These are phyloP conservation scores for Hyphantria cunea DNA, from an alignment of 1,140 invertebrate species.

Conservation along the genomic window DNA sequence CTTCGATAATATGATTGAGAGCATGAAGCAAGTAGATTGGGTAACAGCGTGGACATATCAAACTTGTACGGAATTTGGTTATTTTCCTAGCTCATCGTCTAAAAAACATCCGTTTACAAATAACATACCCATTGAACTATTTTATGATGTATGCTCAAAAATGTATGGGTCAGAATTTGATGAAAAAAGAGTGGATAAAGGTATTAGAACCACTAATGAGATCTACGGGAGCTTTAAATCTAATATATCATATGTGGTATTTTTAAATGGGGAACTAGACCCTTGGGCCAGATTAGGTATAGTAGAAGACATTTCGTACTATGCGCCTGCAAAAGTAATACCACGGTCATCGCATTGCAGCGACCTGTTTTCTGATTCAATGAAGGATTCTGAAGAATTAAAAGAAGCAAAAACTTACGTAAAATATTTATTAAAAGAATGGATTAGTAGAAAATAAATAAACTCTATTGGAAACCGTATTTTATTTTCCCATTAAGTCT, in stretches of 20 bases:
- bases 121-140: slow-evolving; percentile 79
- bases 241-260: slow-evolving; percentile 83
- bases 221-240: slow-evolving; percentile 83
- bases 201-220: slow-evolving; percentile 82
- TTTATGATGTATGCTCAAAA: slow-evolving; percentile 48
- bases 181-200: slow-evolving; percentile 65
- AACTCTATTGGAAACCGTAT: not conserved
- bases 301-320: slow-evolving; percentile 65
- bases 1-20: slow-evolving; percentile 52
- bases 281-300: slow-evolving; percentile 85
- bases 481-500: too few relatives aligned
- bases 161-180: slow-evolving; percentile 62
- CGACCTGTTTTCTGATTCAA: slow-evolving; percentile 53
- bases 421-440: slow-evolving; percentile 63
- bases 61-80: slow-evolving; percentile 93
- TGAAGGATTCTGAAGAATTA: slow-evolving; percentile 52
- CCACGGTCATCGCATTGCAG: slow-evolving; percentile 60
- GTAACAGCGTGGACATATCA: slow-evolving; percentile 87
- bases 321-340: slow-evolving; percentile 58
- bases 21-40: slow-evolving; percentile 43
- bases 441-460: slow-evolving; percentile 56
- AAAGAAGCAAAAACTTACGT: slow-evolving; percentile 56
- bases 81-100: slow-evolving; percentile 87
- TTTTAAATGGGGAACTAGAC: slow-evolving; percentile 85
- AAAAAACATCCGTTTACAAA: slow-evolving; percentile 86